These are phyloP conservation scores for Coronaproctus castanopsis DNA, from an alignment of 2,888 invertebrate genomes.

Conservation along the genomic window DNA sequence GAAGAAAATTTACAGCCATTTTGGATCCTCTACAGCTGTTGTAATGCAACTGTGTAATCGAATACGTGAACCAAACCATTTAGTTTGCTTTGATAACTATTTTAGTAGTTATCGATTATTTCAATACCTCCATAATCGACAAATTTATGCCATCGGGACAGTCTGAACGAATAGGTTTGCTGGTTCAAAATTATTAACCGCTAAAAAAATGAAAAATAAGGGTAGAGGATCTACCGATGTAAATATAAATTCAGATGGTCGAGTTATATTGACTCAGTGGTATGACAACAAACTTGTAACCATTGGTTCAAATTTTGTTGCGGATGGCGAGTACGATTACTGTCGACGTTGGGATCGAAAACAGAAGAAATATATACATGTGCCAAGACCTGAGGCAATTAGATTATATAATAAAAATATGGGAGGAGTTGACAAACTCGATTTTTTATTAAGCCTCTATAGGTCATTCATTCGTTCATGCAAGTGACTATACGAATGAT, in stretches of 20 bases:
- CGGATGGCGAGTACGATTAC: constrained; percentile 3
- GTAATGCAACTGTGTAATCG: constrained; percentile 2
- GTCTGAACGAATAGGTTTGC: neutral
- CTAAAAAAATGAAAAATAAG: neutral
- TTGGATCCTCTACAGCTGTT: neutral
- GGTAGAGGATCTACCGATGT: neutral
- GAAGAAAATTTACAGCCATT: neutral
- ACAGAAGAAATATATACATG: constrained; percentile 6
- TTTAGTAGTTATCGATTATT: neutral
- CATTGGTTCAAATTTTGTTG: constrained; percentile 4
- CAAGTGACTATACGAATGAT: neutral
- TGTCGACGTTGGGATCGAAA: constrained; percentile 10
- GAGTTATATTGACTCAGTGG: neutral
- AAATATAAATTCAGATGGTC: neutral
- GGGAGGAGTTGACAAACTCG: neutral
- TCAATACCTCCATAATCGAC: neutral
- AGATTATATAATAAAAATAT: no score
- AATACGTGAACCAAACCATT: neutral
- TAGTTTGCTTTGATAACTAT: neutral
- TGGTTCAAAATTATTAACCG: neutral
- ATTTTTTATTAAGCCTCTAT: neutral
- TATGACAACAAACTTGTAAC: neutral
- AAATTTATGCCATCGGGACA: neutral
- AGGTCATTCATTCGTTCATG: neutral
- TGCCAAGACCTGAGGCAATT: constrained; percentile 8